Percentiles rank a stretch among this genome's conserved stretches.
Conservation (phyloP, 2,797 vertebrate genomes). For the Lophius americanus region DNA sequence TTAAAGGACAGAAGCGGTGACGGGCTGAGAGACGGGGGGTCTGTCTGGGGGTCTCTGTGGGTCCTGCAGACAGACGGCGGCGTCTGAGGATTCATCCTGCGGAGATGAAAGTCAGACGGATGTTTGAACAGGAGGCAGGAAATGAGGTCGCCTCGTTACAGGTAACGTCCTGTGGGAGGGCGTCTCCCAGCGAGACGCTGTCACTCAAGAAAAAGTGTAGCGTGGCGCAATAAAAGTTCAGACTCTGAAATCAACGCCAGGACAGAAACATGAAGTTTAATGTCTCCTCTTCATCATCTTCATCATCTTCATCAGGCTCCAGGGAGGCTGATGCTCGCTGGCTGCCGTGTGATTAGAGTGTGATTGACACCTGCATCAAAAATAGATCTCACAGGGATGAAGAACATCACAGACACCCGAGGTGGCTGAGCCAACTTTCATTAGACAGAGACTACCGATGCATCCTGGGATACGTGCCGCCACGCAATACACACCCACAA, state of each 20-base stretch:
- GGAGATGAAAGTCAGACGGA: conserved; percentile 65
- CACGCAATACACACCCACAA: conserved; percentile 13
- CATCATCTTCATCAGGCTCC: conserved; percentile 4
- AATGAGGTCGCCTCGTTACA: conserved; percentile 62
- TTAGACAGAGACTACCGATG: conserved; percentile 61
- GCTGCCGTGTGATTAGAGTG: conserved; percentile 62
- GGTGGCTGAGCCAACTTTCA: conserved; percentile 66
- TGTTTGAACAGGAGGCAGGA: conserved; percentile 58
- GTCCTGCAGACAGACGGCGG: conserved; percentile 38
- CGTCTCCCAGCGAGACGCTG: conserved; percentile 46
- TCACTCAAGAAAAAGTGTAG: conserved; percentile 50
- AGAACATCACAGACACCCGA: conserved; percentile 76
- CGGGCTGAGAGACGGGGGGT: not conserved
- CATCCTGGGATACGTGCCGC: conserved; percentile 29
- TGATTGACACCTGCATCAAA: conserved; percentile 72
- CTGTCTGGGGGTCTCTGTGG: conserved; percentile 36
- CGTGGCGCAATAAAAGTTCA: conserved; percentile 6
- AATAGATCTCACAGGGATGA: conserved; percentile 71
- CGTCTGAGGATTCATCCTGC: conserved; percentile 54
- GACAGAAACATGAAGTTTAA: conserved; percentile 19
- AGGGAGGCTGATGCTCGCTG: conserved; percentile 43
- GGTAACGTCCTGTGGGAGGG: conserved; percentile 60
- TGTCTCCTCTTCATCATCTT: conserved; percentile 24
- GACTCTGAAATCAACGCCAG: conserved; percentile 22
- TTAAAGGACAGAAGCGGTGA: too few relatives aligned